These are phyloP conservation scores for Barbus barbus DNA, from an alignment of 2,113 vertebrate species.

Conservation along the genomic window DNA sequence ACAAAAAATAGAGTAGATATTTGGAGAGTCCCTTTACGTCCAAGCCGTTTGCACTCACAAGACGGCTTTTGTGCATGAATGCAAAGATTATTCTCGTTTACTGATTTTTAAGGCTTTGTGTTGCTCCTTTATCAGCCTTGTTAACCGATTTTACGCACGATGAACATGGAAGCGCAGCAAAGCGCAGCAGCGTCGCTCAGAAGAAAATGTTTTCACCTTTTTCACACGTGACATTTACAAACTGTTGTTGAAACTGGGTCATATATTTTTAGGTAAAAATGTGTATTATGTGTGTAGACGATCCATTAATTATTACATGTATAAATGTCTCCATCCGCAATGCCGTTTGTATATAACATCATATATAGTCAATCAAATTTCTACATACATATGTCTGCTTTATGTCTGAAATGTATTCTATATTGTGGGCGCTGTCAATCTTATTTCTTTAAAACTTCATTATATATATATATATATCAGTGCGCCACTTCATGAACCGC, in stretches of 20 bases:
- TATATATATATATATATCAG: neutral
- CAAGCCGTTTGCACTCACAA: neutral
- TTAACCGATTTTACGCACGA: constrained; percentile 51
- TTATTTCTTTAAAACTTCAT: neutral
- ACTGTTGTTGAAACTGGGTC: neutral
- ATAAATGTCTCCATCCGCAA: neutral
- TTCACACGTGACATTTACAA: constrained; percentile 2
- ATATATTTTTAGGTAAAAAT: neutral
- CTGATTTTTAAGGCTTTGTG: neutral
- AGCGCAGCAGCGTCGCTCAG: neutral
- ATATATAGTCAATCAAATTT: neutral
- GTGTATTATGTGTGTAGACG: neutral
- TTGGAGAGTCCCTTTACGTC: neutral
- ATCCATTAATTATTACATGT: neutral
- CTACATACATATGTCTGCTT: neutral
- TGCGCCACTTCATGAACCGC: neutral
- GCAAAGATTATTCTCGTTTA: neutral
- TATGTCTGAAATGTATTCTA: neutral
- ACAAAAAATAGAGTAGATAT: neutral
- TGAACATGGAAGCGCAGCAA: constrained; percentile 9
- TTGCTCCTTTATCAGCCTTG: neutral
- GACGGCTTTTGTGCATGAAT: neutral
- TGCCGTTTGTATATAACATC: no score
- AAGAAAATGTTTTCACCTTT: neutral
- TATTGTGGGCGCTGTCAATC: neutral